Conservation (phyloP, 2,888 invertebrate species). For the Pardosa pseudoannulata region DNA sequence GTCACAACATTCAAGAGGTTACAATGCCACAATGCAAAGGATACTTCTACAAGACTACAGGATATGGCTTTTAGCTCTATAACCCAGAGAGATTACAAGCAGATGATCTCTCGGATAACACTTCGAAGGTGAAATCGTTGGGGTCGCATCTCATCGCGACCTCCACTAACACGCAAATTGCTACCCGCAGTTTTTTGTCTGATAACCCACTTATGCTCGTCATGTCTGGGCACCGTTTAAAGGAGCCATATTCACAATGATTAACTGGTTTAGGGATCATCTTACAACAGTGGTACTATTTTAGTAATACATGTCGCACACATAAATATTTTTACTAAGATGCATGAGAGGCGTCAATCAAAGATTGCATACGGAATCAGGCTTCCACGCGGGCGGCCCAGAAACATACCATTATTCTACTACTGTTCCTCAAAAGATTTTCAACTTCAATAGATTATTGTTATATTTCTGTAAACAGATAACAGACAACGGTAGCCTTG, state of each 20-base stretch:
- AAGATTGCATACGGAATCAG: neutral
- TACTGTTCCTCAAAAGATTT: no score
- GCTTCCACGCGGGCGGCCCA: neutral
- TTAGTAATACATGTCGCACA: neutral
- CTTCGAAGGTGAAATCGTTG: conserved; percentile 36
- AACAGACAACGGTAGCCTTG: no score
- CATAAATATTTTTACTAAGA: neutral
- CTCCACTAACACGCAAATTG: conserved; percentile 44
- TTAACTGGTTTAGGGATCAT: neutral
- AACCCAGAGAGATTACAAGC: neutral
- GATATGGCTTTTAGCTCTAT: no score
- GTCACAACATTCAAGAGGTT: no score
- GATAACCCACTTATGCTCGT: conserved; percentile 30
- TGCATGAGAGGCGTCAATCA: neutral
- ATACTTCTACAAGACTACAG: no score
- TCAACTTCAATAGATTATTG: no score
- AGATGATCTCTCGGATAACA: neutral
- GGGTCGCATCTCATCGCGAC: conserved; percentile 27
- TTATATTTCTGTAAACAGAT: no score
- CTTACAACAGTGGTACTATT: neutral
- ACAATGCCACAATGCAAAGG: no score
- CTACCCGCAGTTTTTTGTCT: conserved; percentile 45
- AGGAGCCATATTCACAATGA: neutral
- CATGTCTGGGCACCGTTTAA: neutral
- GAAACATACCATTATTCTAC: neutral